Evolutionary conservation across 2,888 invertebrate species (phyloP).

Genomic region (Erebia aethiops): DNA sequence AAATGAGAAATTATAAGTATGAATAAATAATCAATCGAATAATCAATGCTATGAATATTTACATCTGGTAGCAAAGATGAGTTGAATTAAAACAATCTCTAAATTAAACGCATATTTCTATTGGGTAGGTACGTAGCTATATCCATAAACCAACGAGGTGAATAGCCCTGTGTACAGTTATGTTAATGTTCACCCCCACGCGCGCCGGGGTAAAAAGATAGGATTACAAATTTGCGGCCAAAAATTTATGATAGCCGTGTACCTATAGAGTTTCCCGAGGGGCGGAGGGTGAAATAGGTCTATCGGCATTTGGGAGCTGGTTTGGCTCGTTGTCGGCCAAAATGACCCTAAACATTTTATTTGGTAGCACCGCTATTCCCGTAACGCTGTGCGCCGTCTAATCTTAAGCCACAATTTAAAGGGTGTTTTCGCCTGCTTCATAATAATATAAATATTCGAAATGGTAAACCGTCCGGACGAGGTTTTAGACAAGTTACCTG

Average conservation of each 20-base stretch:
- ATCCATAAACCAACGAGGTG: constrained; percentile 54
- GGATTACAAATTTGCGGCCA: constrained; percentile 82
- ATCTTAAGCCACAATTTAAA: constrained; percentile 75
- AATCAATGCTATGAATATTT: neutral
- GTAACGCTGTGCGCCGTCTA: constrained; percentile 74
- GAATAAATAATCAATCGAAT: neutral
- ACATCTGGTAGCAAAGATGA: neutral
- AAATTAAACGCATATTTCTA: constrained; percentile 20
- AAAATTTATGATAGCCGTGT: constrained; percentile 76
- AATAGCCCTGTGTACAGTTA: constrained; percentile 76
- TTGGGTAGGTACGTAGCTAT: constrained; percentile 15
- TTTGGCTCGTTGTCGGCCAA: constrained; percentile 74
- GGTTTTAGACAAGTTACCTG: constrained; percentile 21
- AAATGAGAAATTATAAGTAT: neutral
- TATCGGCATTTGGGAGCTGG: constrained; percentile 74
- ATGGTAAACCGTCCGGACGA: neutral
- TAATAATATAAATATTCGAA: constrained; percentile 55
- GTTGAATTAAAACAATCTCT: constrained; percentile 9
- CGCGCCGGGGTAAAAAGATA: constrained; percentile 76
- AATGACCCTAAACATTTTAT: constrained; percentile 83
- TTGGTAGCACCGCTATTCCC: constrained; percentile 75
- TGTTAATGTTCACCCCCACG: constrained; percentile 77
- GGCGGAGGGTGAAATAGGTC: constrained; percentile 73
- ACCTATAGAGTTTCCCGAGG: constrained; percentile 70
- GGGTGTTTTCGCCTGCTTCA: constrained; percentile 71